Base-by-base conservation (phyloP, 2,797 vertebrate species). In the Enteromius radiatus region DNA sequence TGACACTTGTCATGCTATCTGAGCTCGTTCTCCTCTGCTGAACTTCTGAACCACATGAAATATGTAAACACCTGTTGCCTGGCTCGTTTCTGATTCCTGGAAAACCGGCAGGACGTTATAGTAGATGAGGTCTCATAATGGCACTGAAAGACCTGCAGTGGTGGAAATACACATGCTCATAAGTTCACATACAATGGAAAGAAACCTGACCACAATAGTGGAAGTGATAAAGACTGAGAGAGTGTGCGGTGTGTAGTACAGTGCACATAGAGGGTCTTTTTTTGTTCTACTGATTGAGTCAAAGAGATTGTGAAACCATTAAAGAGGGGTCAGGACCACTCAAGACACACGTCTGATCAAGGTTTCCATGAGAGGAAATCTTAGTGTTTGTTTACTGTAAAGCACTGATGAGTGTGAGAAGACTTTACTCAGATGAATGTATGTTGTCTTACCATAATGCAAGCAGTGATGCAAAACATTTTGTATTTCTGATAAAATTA, bases 11-110 rank as follows among this genome's bases (percentile, higher is more conserved):
- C 4, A 17, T 2, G 3, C 52, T 59, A 23, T 75, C 23, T 59
- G 33, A 38, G 52, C 21, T 56, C 1, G 33, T 75, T 75, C 33
- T 38, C 12, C 52, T 26, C n/a, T 75, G 33, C n/a, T 59, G 1
- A 75, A 56, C 31, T 56, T 75, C 52, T 41, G 52, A 75, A 75
- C 31, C 12, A 1, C 49, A 59, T 11, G 52, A 38, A 45, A 74
- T 52, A 21, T 80, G 31, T 52, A 17, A 45, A 71, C 59, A 84
- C 59, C 80, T 85, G 77, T 76, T 36, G 26, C 12, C 49, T 59
- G 71, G 38, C 69, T 28, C 73, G 65, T 71, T 63, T 81, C 61
- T 52, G 79, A 45, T 86, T 86, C 83, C 76, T 78, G 85, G 79
- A 86, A 86, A 84, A 68, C 70, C 41, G 38, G 36, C 63, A 84